Evolutionary conservation across 2,113 vertebrate species (phyloP).

Genomic region (Macquaria australasica): DNA sequence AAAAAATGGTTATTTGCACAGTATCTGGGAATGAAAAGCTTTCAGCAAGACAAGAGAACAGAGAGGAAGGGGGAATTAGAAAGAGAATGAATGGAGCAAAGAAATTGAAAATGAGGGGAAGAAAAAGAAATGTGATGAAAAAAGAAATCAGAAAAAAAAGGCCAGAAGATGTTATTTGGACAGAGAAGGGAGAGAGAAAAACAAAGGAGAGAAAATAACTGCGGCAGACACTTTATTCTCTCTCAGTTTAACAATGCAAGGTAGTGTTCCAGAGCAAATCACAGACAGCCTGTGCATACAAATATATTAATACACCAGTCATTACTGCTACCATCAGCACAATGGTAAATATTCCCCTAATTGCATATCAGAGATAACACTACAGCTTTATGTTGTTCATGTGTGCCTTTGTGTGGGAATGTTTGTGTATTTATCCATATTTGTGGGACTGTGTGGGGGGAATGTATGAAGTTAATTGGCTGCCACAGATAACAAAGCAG

Average conservation of each 20-base stretch:
- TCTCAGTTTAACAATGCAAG: constrained; percentile 58
- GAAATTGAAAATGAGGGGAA: constrained; percentile 17
- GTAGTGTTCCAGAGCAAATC: constrained; percentile 59
- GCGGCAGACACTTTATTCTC: constrained; percentile 53
- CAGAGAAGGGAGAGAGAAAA: constrained; percentile 15
- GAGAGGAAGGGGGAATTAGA: constrained; percentile 4
- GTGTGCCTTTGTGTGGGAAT: constrained; percentile 25
- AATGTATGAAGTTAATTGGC: constrained; percentile 68
- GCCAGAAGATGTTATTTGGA: constrained; percentile 39
- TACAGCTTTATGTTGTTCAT: constrained; percentile 44
- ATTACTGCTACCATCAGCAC: constrained; percentile 69
- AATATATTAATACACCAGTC: constrained; percentile 69
- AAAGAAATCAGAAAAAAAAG: constrained; percentile 22
- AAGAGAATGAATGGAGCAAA: constrained; percentile 23
- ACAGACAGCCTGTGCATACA: constrained; percentile 67
- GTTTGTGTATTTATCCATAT: constrained; percentile 54
- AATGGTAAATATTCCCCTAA: constrained; percentile 71
- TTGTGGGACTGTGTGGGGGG: constrained; percentile 27
- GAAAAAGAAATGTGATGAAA: constrained; percentile 20
- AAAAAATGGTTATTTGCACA: background rate
- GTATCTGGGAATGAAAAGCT: constrained; percentile 18
- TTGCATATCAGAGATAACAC: constrained; percentile 73
- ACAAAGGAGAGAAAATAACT: constrained; percentile 41
- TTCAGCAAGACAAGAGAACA: constrained; percentile 14
- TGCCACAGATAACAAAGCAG: constrained; percentile 62